A percentile compares a stretch with the other conserved stretches of the same genome.
Conservation (phyloP, 2,797 vertebrate species). For the Acanthis flammea region DNA sequence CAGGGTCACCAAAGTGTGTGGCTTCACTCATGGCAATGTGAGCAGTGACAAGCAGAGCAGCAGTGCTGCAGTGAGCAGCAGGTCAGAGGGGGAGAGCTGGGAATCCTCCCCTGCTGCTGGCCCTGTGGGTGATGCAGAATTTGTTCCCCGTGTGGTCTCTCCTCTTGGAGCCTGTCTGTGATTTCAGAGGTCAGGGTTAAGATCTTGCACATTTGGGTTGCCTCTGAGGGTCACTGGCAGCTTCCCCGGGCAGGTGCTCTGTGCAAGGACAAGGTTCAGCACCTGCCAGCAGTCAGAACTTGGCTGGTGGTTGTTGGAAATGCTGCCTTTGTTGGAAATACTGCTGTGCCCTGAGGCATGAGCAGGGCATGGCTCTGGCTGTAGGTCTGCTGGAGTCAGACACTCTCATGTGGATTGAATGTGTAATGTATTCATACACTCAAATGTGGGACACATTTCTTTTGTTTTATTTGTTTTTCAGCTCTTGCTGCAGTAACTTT, state of each 20-base stretch:
- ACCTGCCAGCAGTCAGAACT: not conserved
- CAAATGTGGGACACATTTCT: not conserved
- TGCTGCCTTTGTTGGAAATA: not conserved
- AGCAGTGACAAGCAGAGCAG: not conserved
- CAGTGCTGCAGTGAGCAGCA: not conserved
- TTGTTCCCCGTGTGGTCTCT: not conserved
- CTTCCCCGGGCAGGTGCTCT: not conserved
- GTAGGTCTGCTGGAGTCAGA: not conserved
- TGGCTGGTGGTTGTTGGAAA: not conserved
- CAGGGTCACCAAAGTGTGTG: accelerated
- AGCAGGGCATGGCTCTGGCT: not conserved
- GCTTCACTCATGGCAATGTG: not conserved
- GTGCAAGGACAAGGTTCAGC: not conserved
- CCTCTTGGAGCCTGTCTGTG: accelerated
- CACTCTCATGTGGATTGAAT: too few species aligned
- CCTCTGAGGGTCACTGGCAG: not conserved
- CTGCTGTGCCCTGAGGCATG: not conserved
- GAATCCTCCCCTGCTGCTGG: not conserved
- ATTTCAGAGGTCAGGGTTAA: not conserved
- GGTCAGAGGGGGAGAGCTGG: accelerated
- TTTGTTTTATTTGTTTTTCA: not conserved
- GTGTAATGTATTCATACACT: not conserved
- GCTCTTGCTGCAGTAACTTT: not conserved
- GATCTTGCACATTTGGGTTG: accelerated
- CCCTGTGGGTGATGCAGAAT: accelerated